Evolutionary conservation across 2,888 invertebrate genomes (phyloP).

Genomic region (Gryllus longicercus): DNA sequence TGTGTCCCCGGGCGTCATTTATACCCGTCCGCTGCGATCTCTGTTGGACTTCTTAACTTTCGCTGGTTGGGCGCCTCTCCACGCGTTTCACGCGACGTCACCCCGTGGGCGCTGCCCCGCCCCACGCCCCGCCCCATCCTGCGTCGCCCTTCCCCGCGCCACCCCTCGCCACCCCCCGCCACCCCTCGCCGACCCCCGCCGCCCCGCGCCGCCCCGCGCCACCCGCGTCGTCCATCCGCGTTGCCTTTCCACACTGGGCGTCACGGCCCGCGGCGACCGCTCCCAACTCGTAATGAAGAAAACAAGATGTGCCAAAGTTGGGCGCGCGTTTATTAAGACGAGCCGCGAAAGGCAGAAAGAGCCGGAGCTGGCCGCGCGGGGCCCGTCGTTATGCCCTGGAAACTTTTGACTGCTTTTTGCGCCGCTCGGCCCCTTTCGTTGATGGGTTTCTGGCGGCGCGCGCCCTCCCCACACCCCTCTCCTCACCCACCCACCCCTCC

Average conservation of each 20-base stretch:
- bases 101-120: too few relatives aligned
- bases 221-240: neutral
- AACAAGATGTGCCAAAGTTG: conserved; percentile 5
- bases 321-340: conserved; percentile 17
- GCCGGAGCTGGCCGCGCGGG: neutral
- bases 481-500: neutral
- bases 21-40: too few relatives aligned
- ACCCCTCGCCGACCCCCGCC: too few relatives aligned
- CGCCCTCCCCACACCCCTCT: neutral
- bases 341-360: neutral
- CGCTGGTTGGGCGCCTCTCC: too few relatives aligned
- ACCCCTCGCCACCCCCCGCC: too few relatives aligned
- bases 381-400: neutral
- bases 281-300: neutral
- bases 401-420: neutral
- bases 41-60: too few relatives aligned
- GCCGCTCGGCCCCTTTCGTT: neutral
- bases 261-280: neutral
- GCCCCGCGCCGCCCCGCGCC: too few relatives aligned
- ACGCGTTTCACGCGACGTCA: too few relatives aligned
- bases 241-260: neutral
- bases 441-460: neutral
- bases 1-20: too few relatives aligned
- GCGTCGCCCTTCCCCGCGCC: too few relatives aligned
- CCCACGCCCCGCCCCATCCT: too few relatives aligned